Evolutionary conservation across 1,140 invertebrate genomes (phyloP).

Genomic region (Luehdorfia chinensis): DNA sequence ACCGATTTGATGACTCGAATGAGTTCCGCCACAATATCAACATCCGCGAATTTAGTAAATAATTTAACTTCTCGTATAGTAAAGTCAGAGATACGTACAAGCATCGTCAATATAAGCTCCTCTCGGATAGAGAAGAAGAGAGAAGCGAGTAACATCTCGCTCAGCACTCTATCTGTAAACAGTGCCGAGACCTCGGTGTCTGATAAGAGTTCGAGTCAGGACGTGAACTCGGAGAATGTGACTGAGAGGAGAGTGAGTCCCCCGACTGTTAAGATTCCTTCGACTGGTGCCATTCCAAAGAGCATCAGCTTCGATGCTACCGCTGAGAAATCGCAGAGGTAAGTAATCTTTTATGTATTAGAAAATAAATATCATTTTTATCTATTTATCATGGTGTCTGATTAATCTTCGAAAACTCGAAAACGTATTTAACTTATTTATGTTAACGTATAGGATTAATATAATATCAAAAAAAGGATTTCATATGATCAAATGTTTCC

Average conservation of each 20-base stretch:
- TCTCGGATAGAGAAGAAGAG: constrained; percentile 61
- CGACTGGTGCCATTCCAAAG: constrained; percentile 92
- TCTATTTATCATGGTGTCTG: too few relatives aligned
- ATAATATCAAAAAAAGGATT: too few relatives aligned
- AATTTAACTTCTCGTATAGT: constrained; percentile 50
- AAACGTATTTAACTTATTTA: too few relatives aligned
- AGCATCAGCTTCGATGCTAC: constrained; percentile 95
- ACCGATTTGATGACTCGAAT: constrained; percentile 63
- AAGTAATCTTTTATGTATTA: constrained; percentile 11
- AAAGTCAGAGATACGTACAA: constrained; percentile 66
- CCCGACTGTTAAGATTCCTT: constrained; percentile 77
- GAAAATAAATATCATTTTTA: too few relatives aligned
- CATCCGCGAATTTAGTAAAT: constrained; percentile 50
- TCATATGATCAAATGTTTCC: too few relatives aligned
- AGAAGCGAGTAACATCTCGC: constrained; percentile 58
- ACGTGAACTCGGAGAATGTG: constrained; percentile 71
- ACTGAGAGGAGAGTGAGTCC: constrained; percentile 68
- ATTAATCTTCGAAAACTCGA: too few relatives aligned
- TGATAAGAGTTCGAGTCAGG: constrained; percentile 69
- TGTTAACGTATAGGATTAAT: too few relatives aligned
- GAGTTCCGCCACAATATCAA: constrained; percentile 53
- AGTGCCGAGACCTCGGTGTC: constrained; percentile 65
- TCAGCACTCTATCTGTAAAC: constrained; percentile 70
- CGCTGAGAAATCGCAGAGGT: constrained; percentile 87
- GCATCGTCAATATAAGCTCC: constrained; percentile 66